Evolutionary conservation across 2,797 vertebrate species (phyloP).

Genomic region (Pseudochromis fuscus): DNA sequence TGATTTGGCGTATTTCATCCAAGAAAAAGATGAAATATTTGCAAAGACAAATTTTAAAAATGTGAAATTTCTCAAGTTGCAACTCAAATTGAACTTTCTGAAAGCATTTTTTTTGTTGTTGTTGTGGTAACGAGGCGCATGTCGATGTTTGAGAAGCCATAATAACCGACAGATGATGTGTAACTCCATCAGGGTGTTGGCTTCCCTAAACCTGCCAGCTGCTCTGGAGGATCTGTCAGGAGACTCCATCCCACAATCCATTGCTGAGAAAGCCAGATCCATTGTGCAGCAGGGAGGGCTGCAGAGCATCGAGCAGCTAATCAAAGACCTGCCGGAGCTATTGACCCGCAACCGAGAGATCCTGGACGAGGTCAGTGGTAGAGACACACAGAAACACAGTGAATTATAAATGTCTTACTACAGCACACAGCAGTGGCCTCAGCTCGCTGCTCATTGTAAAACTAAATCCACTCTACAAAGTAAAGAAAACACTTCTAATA

Average conservation of each 20-base stretch:
- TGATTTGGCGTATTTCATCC: neutral
- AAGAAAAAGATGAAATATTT: neutral
- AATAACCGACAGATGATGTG: conserved; percentile 15
- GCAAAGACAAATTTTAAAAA: no score
- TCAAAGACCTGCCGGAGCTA: conserved; percentile 94
- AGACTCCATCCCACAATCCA: conserved; percentile 95
- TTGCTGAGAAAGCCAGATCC: conserved; percentile 92
- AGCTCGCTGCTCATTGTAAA: neutral
- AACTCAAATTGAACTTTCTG: neutral
- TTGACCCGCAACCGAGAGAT: conserved; percentile 97
- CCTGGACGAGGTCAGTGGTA: conserved; percentile 89
- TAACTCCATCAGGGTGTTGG: conserved; percentile 88
- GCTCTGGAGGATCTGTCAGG: conserved; percentile 97
- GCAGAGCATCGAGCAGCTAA: conserved; percentile 95
- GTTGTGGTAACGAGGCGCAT: neutral
- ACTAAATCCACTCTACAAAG: conserved; percentile 19
- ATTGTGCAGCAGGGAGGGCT: conserved; percentile 94
- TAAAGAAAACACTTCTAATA: conserved; percentile 35
- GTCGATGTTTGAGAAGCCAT: neutral
- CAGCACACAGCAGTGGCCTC: neutral
- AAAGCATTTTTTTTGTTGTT: neutral
- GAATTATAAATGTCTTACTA: neutral
- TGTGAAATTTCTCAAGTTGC: neutral
- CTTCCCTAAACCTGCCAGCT: conserved; percentile 97
- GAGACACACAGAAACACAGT: neutral